phyloP scores from a whole-genome alignment of 2,797 vertebrate species.

The Meriones psammophilus region DNA sequence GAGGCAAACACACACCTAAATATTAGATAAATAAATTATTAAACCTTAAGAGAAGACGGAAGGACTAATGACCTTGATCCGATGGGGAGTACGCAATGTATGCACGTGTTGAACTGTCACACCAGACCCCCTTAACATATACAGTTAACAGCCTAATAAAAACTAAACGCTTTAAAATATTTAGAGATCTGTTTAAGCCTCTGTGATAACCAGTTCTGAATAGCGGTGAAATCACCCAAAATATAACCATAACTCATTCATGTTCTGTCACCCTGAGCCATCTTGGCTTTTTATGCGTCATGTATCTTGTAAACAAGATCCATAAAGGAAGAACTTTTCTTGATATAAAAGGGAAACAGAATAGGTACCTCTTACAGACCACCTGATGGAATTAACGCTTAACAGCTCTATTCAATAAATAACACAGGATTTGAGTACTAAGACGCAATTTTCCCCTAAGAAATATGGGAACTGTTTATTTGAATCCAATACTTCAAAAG shows the following conservation, averaged over 20 bases:
- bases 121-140: no score
- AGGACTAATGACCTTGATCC: background rate
- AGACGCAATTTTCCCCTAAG: slow-evolving; percentile 20
- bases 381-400: slow-evolving; percentile 18
- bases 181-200: slow-evolving; percentile 36
- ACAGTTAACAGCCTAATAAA: background rate
- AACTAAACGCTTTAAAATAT: background rate
- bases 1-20: background rate
- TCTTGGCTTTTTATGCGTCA: slow-evolving; percentile 13
- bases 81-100: no score
- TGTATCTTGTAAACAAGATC: background rate
- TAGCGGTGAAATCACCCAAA: background rate
- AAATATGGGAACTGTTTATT: slow-evolving; percentile 52
- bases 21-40: background rate
- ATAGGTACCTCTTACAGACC: background rate
- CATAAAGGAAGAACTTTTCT: background rate
- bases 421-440: slow-evolving; percentile 34
- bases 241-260: background rate
- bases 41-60: background rate
- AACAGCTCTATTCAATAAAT: slow-evolving; percentile 32
- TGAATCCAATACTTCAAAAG: slow-evolving; percentile 61
- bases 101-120: background rate
- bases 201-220: slow-evolving; percentile 21
- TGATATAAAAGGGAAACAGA: slow-evolving; percentile 45
- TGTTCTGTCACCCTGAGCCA: background rate